A percentile compares a stretch with the other conserved stretches of the same genome.
Conservation (phyloP, 2,888 invertebrate species). For the Holacanthella duospinosa region DNA sequence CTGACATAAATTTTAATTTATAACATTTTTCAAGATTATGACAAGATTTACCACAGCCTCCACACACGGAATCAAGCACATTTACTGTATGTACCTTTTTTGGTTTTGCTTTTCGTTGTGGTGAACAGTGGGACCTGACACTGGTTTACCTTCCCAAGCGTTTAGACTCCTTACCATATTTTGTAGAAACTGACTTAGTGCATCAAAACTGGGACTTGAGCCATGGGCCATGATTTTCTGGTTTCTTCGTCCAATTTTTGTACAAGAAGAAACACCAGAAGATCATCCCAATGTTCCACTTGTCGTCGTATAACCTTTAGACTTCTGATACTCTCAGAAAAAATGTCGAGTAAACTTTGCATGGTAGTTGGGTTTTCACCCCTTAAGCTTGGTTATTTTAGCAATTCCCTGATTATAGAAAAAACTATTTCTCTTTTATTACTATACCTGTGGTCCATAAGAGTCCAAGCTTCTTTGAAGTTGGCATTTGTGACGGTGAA, state of each 20-base stretch:
- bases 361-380: neutral
- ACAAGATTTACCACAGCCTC: neutral
- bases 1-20: neutral
- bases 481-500: neutral
- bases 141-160: neutral
- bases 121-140: neutral
- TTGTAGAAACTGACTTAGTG: neutral
- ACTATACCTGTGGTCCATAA: neutral
- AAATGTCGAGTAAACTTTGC: neutral
- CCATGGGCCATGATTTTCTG: neutral
- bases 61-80: neutral
- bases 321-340: neutral
- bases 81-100: neutral
- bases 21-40: neutral
- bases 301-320: neutral
- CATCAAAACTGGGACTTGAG: neutral
- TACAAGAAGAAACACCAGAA: neutral
- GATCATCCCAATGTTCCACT: neutral
- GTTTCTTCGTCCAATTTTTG: neutral
- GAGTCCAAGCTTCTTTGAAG: neutral
- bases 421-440: neutral
- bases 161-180: neutral
- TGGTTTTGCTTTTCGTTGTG: neutral
- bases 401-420: neutral
- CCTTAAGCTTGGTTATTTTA: neutral